These are phyloP conservation scores for Stegophylla sp. DNA, from an alignment of 2,888 invertebrate species.

Conservation along the genomic window DNA sequence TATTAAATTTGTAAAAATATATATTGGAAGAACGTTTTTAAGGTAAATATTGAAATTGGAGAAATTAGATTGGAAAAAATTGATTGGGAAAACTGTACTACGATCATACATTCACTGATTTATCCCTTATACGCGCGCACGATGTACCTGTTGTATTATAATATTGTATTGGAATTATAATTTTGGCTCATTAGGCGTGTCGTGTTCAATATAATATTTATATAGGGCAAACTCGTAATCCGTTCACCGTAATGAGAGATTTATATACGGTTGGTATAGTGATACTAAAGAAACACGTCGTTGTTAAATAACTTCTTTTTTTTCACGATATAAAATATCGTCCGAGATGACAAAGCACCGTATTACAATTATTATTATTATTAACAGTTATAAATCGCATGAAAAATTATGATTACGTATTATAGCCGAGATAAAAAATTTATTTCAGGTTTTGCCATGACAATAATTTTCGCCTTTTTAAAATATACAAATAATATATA, in stretches of 20 bases:
- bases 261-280: too few species aligned
- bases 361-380: background rate
- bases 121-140: background rate
- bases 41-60: too few species aligned
- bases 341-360: background rate
- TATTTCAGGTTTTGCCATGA: background rate
- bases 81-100: too few species aligned
- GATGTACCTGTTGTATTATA: background rate
- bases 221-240: constrained; percentile 17
- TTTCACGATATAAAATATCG: background rate
- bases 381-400: background rate
- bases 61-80: too few species aligned
- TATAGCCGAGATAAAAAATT: background rate
- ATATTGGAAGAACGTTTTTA: too few species aligned
- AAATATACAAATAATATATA: too few species aligned
- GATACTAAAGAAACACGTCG: too few species aligned
- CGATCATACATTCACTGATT: too few species aligned
- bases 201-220: constrained; percentile 34
- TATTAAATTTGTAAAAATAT: too few species aligned
- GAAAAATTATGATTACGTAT: background rate
- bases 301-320: background rate
- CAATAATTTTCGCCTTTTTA: background rate
- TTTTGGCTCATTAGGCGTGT: constrained; percentile 35
- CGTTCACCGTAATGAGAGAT: constrained; percentile 27
- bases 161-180: constrained; percentile 11